A percentile compares a stretch with the other conserved stretches of the same genome.
phyloP scores from a whole-genome alignment of 2,797 vertebrate species.

The Scyliorhinus canicula region DNA sequence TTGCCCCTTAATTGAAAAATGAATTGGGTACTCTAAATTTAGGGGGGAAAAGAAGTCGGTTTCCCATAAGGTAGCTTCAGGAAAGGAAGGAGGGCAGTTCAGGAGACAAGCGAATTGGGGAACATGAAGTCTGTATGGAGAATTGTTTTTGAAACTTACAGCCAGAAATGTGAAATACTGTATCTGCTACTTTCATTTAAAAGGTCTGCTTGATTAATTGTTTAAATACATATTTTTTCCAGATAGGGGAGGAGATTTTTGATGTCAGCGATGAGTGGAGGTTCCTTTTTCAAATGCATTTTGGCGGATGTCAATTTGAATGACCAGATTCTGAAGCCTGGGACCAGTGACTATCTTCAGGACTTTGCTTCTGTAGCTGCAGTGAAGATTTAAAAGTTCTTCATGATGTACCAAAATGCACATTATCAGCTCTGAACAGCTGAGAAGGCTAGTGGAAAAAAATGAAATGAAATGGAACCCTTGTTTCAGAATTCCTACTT shows the following conservation, averaged over 20 bases:
- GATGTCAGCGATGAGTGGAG: not conserved
- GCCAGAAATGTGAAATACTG: not conserved
- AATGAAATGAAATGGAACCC: too few species aligned
- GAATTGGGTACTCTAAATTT: too few species aligned
- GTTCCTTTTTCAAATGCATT: not conserved
- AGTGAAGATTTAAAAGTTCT: not conserved
- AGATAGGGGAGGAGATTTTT: conserved; percentile 1
- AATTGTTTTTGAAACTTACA: not conserved
- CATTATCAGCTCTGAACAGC: not conserved
- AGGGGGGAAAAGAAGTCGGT: too few species aligned
- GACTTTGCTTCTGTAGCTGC: not conserved
- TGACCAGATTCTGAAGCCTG: not conserved
- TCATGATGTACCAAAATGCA: not conserved
- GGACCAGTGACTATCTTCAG: not conserved
- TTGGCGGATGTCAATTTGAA: not conserved
- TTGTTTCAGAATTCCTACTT: not conserved
- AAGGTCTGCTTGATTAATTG: not conserved
- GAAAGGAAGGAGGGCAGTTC: not conserved
- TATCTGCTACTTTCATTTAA: not conserved
- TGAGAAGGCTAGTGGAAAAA: not conserved
- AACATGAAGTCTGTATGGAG: not conserved
- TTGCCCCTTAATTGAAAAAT: too few species aligned
- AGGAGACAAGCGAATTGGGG: not conserved
- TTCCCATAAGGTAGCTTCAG: not conserved
- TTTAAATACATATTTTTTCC: not conserved